phyloP scores from a whole-genome alignment of 2,888 invertebrate species.

The Andrena fulva region DNA sequence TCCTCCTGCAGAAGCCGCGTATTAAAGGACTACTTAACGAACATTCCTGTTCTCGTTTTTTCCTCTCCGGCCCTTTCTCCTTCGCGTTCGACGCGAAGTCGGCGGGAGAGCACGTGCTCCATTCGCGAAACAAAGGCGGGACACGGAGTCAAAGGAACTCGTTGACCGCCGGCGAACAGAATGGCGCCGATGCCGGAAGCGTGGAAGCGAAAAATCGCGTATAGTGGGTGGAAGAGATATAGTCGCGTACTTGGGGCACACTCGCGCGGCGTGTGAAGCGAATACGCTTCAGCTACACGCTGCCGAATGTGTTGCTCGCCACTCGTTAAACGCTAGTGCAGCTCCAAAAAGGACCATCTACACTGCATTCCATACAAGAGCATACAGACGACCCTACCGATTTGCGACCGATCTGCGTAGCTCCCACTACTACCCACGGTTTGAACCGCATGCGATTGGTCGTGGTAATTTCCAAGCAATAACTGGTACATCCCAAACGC shows the following conservation, averaged over 20 bases:
- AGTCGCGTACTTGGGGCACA: neutral
- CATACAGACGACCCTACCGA: too few species aligned
- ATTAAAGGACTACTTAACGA: slow-evolving; percentile 52
- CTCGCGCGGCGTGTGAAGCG: neutral
- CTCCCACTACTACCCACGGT: too few species aligned
- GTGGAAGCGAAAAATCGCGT: slow-evolving; percentile 18
- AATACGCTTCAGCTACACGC: neutral
- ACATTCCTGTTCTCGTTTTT: slow-evolving; percentile 46
- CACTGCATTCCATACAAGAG: too few species aligned
- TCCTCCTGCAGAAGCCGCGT: slow-evolving; percentile 31
- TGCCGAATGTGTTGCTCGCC: neutral
- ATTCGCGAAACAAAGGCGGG: slow-evolving; percentile 56
- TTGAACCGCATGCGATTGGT: too few species aligned
- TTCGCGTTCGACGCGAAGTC: slow-evolving; percentile 13
- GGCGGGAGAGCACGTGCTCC: slow-evolving; percentile 46
- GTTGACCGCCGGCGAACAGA: slow-evolving; percentile 59
- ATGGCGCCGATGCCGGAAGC: slow-evolving; percentile 33
- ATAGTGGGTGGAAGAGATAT: neutral
- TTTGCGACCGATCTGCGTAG: too few species aligned
- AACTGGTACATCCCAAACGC: too few species aligned
- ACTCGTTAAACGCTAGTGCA: neutral
- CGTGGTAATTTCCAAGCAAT: too few species aligned
- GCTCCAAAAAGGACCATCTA: too few species aligned
- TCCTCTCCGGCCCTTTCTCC: neutral
- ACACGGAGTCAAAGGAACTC: slow-evolving; percentile 58